phyloP scores from a whole-genome alignment of 30 jellyfish, hydroid and myxozoan genomes.

The Cassiopea andromeda region DNA sequence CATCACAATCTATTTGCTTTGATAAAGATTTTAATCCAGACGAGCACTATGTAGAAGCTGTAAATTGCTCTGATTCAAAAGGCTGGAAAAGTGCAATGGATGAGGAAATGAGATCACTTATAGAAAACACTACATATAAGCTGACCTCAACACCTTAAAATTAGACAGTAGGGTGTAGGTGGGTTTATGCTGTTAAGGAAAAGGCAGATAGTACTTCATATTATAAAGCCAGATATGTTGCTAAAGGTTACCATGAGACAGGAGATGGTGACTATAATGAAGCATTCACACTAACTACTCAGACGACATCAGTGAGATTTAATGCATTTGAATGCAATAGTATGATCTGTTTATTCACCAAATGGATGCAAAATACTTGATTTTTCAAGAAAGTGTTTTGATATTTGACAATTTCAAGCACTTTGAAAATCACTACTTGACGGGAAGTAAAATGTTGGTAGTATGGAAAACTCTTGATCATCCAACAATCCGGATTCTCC shows the following conservation, averaged over 20 bases:
- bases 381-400: no score
- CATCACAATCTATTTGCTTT: not conserved
- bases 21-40: not conserved
- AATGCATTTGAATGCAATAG: not conserved
- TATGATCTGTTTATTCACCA: constrained; percentile 22
- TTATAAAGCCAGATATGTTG: constrained; percentile 36
- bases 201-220: not conserved
- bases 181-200: constrained; percentile 31
- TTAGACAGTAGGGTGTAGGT: constrained; percentile 39
- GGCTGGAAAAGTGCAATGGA: constrained; percentile 34
- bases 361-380: constrained; percentile 35
- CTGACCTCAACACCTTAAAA: constrained; percentile 19
- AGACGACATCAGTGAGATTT: constrained; percentile 30
- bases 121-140: constrained; percentile 20
- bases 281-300: constrained; percentile 33
- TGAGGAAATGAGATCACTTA: constrained; percentile 27
- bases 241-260: constrained; percentile 18
- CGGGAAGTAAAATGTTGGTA: no score
- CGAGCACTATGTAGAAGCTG: constrained; percentile 21
- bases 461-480: no score
- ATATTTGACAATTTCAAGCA: no score
- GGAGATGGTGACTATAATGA: constrained; percentile 25
- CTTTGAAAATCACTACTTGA: no score
- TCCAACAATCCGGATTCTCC: no score
- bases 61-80: constrained; percentile 8